Evolutionary conservation across 2,797 vertebrate genomes (phyloP).

Genomic region (Ammospiza maritima): DNA sequence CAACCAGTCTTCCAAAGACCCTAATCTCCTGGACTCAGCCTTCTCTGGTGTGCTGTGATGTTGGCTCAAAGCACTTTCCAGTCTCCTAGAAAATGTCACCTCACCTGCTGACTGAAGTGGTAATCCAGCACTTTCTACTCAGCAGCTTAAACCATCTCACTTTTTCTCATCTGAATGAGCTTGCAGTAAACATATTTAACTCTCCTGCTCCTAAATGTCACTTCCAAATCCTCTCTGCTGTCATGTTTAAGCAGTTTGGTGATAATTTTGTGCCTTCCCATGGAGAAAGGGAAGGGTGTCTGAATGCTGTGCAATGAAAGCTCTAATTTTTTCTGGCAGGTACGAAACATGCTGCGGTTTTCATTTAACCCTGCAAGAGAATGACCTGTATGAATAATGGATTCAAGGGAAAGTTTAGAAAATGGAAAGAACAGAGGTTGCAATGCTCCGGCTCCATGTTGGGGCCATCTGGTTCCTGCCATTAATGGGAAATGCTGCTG

Average conservation of each 20-base stretch:
- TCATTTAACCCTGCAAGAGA: conserved; percentile 43
- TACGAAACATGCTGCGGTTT: not conserved
- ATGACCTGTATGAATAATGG: conserved; percentile 35
- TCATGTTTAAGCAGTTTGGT: not conserved
- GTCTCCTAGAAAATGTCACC: not conserved
- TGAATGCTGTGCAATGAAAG: not conserved
- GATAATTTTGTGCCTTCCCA: not conserved
- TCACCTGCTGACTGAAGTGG: not conserved
- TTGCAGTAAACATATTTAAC: not conserved
- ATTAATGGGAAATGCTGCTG: not conserved
- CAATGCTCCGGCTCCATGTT: not conserved
- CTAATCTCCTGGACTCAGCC: not conserved
- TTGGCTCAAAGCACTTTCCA: not conserved
- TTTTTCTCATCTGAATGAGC: not conserved
- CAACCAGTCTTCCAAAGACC: not conserved
- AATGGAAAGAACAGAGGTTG: conserved; percentile 11
- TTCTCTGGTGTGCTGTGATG: not conserved
- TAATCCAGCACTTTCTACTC: not conserved
- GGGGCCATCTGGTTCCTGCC: conserved; percentile 16
- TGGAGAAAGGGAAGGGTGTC: conserved; percentile 19
- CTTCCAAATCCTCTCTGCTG: conserved; percentile 31
- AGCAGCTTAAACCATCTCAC: not conserved
- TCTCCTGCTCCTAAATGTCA: conserved; percentile 2
- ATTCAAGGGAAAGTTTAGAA: conserved; percentile 20
- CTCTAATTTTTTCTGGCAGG: conserved; percentile 31